Evolutionary conservation across 2,113 vertebrate genomes (phyloP).

Genomic region (Dasyurus viverrinus): DNA sequence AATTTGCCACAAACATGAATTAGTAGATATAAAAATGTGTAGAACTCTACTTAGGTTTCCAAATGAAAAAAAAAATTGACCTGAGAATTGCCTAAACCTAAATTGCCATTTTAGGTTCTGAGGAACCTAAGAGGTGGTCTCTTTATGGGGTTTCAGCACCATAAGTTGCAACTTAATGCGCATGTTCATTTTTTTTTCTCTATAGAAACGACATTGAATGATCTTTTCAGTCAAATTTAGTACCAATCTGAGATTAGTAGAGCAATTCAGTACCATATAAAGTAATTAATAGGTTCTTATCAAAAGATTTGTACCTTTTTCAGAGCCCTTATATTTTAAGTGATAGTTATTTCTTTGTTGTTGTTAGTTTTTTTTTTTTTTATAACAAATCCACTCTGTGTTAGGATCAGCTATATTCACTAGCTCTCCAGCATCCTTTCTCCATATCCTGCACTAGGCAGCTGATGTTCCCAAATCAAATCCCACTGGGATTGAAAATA

Average conservation of each 20-base stretch:
- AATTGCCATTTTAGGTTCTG: no score
- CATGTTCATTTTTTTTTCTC: background rate
- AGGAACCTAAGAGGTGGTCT: background rate
- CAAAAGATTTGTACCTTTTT: constrained; percentile 43
- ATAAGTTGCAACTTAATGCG: background rate
- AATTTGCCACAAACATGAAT: background rate
- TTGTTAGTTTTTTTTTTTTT: background rate
- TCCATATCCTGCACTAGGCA: constrained; percentile 25
- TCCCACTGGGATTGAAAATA: background rate
- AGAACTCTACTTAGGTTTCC: background rate
- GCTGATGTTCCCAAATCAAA: background rate
- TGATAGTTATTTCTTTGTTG: background rate
- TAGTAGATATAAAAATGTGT: background rate
- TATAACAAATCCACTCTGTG: background rate
- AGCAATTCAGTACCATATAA: constrained; percentile 28
- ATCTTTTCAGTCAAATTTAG: background rate
- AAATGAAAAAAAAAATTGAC: background rate
- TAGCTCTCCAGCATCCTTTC: background rate
- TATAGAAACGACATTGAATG: background rate
- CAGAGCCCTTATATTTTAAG: constrained; percentile 20
- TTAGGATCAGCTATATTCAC: background rate
- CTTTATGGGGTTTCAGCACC: background rate
- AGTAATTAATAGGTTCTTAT: constrained; percentile 8
- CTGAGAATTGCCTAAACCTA: no score
- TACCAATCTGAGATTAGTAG: background rate